Evolutionary conservation across 2,113 vertebrate genomes (phyloP), one percentile per base, ranked within the genome.

Genomic region (Parus major): DNA sequence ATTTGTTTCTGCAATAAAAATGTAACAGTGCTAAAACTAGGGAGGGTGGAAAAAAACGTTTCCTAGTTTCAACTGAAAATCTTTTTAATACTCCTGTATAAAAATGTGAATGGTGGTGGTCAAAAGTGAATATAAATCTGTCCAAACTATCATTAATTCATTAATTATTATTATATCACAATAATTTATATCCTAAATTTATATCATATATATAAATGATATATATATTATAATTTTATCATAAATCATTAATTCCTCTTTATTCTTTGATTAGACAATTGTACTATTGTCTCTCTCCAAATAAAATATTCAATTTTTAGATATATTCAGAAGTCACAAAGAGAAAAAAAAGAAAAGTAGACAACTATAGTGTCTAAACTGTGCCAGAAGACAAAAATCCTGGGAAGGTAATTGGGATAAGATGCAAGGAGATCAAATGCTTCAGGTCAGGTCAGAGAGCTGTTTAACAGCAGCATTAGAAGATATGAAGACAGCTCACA

Each of bases 321-420:
- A 75, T 27, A 46, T 5, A 36, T 10, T 18, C 36, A 50, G 35
- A 76, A 78, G 12, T 15, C 6, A 5, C 0, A 0, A 19, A 41
- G 5, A n/a, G 9, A 5, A 7, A 50, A n/a, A 44, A 4, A 29
- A 35, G 7, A 57, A 46, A 44, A 49, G 6, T 3, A 42, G 47
- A 15, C 5, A 64, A 27, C 6, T 75, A 70, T 4, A 95, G 65
- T 97, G 92, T 29, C 33, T 15, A 5, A 7, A 1, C 1, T 35
- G 3, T 1, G 49, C 92, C 97, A 97, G 91, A 71, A 95, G 95
- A 93, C 53, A 20, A 95, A 64, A 85, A 52, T 23, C 33, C 27
- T 52, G 59, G 27, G 11, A 7, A 2, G 11, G 12, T 2, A 68
- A 50, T 0, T 5, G 1, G 1, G 4, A 3, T 22, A 36, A 5